Conservation (phyloP, 53 echinoderm and acorn worm species). For the Temnopleurus reevesii region DNA sequence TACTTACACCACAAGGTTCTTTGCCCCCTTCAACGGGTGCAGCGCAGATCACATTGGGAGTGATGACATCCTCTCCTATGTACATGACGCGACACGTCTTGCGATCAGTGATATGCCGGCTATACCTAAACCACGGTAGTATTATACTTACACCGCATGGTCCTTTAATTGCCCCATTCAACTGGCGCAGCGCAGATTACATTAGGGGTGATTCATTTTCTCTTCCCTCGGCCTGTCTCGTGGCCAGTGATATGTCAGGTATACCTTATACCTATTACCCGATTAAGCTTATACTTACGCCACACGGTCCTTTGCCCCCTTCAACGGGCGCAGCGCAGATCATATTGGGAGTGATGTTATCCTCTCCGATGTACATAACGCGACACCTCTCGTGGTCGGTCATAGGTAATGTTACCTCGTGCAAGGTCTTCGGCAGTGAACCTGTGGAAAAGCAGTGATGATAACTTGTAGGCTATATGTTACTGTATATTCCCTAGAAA, state of each 20-base stretch:
- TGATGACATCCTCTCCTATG: background rate
- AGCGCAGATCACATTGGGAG: slow-evolving; percentile 11
- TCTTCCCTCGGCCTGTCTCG: slow-evolving; percentile 13
- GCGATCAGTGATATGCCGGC: background rate
- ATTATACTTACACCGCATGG: slow-evolving; percentile 1
- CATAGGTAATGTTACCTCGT: slow-evolving; percentile 17
- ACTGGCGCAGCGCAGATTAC: background rate
- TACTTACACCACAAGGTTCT: slow-evolving; percentile 9
- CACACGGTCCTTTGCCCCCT: slow-evolving; percentile 45
- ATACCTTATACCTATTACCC: no score
- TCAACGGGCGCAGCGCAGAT: slow-evolving; percentile 30
- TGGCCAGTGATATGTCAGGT: background rate
- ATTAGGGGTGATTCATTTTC: slow-evolving; percentile 20
- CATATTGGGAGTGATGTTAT: slow-evolving; percentile 5
- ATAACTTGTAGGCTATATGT: no score
- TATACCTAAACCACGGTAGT: no score
- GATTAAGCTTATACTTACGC: slow-evolving; percentile 10
- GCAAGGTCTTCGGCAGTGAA: slow-evolving; percentile 17
- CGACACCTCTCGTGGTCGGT: slow-evolving; percentile 32
- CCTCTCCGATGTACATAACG: slow-evolving; percentile 43
- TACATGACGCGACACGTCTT: background rate
- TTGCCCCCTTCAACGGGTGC: background rate
- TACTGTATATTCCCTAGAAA: no score
- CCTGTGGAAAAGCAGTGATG: slow-evolving; percentile 17
- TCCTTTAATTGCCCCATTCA: slow-evolving; percentile 4